Conservation (phyloP, 2,888 invertebrate species). For the Pinctada fucata region DNA sequence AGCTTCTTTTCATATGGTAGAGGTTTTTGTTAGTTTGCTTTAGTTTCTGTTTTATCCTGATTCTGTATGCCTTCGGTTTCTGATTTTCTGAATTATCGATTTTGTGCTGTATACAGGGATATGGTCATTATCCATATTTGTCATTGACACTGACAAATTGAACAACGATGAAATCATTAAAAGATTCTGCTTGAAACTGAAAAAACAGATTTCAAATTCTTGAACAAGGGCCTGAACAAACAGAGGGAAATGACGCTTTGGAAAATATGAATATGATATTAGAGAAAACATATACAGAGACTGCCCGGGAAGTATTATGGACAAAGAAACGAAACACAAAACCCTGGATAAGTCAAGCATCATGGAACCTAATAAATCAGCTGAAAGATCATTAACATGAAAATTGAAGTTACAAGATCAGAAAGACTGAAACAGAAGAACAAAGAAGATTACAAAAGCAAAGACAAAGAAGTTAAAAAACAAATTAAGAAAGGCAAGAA, state of each 20-base stretch:
- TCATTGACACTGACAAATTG: background rate
- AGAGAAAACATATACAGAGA: background rate
- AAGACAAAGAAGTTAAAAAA: conserved; percentile 7
- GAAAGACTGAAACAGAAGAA: conserved; percentile 1
- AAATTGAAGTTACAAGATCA: background rate
- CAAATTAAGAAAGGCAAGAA: conserved; percentile 10
- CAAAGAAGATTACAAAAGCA: background rate
- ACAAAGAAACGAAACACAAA: background rate
- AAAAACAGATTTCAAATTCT: background rate
- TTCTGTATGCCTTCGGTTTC: too few species aligned
- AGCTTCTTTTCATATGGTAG: too few species aligned
- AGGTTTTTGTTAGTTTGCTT: too few species aligned
- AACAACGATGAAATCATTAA: background rate
- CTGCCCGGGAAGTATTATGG: background rate
- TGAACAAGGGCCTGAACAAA: background rate
- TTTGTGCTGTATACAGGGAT: too few species aligned
- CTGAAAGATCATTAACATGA: background rate
- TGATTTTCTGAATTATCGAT: too few species aligned
- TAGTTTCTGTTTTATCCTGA: too few species aligned
- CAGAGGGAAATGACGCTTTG: background rate
- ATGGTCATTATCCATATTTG: too few species aligned
- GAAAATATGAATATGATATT: background rate
- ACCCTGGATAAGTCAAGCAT: conserved; percentile 12
- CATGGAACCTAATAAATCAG: conserved; percentile 1
- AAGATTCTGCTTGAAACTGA: conserved; percentile 10